Evolutionary conservation across 2,113 vertebrate species (phyloP).

Genomic region (Cichladusa arquata): DNA sequence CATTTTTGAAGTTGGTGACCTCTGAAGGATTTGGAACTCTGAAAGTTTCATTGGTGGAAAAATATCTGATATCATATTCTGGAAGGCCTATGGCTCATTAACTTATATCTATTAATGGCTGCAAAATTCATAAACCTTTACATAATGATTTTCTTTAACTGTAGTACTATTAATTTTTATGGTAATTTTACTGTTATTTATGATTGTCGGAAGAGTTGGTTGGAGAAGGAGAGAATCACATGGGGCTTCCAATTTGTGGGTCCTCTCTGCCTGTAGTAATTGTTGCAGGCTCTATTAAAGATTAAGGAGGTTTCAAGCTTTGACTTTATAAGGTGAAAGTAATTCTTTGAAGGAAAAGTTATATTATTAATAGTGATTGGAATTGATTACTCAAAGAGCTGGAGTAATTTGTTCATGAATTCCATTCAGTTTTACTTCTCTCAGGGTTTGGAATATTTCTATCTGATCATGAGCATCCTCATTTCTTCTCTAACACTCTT

Average conservation of each 20-base stretch:
- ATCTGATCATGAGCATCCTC: neutral
- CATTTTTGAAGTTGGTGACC: conserved; percentile 60
- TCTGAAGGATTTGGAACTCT: conserved; percentile 60
- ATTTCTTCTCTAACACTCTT: neutral
- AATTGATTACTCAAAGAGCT: conserved; percentile 18
- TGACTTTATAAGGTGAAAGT: conserved; percentile 64
- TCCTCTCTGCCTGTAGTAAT: conserved; percentile 10
- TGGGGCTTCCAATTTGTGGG: neutral
- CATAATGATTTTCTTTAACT: conserved; percentile 69
- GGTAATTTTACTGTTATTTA: conserved; percentile 61
- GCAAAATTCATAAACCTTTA: conserved; percentile 72
- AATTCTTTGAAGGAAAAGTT: conserved; percentile 56
- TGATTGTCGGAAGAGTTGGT: neutral
- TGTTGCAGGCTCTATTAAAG: conserved; percentile 53
- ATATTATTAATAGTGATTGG: conserved; percentile 23
- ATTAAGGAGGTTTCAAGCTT: conserved; percentile 52
- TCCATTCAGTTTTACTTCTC: neutral
- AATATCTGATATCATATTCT: conserved; percentile 54
- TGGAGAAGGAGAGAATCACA: conserved; percentile 21
- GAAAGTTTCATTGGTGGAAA: conserved; percentile 52
- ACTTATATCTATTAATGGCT: conserved; percentile 55
- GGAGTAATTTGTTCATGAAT: conserved; percentile 27
- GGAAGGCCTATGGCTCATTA: conserved; percentile 53
- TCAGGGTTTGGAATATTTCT: neutral
- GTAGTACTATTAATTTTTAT: conserved; percentile 65